Percentiles rank a stretch among this genome's conserved stretches.
Conservation (phyloP, 2,797 vertebrate genomes). For the Periparus ater region DNA sequence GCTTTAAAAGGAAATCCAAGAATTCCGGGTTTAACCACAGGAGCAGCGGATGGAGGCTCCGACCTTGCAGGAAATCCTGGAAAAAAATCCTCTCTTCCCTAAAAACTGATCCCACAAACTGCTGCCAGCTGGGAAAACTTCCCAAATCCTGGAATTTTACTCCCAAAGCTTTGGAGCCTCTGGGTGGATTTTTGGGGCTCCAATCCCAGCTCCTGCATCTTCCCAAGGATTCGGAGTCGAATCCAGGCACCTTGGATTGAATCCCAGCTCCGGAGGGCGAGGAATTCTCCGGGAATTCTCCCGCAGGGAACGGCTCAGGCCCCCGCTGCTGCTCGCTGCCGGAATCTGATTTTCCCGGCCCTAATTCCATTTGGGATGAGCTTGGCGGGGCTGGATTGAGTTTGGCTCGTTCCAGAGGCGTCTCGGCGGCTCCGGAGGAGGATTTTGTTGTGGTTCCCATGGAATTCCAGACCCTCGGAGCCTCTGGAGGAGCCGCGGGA, state of each 20-base stretch:
- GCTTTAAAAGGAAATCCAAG: not conserved
- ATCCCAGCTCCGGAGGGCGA: not conserved
- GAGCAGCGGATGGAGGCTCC: rapidly evolving
- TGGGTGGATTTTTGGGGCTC: not conserved
- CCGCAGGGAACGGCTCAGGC: not conserved
- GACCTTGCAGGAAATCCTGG: not conserved
- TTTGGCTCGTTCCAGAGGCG: conserved; percentile 27
- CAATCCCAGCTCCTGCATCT: not conserved
- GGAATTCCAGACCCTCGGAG: not conserved
- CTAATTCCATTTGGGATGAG: conserved; percentile 45
- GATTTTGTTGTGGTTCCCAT: not conserved
- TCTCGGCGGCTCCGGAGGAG: not conserved
- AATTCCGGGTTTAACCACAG: not conserved
- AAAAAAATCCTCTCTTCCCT: not conserved
- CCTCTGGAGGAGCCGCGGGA: not conserved
- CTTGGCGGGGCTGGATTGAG: conserved; percentile 4
- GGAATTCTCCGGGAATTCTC: not conserved
- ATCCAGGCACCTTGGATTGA: not conserved
- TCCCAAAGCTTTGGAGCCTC: not conserved
- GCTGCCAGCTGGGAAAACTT: not conserved
- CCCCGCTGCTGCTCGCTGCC: not conserved
- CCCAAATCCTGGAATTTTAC: rapidly evolving
- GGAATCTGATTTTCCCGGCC: conserved; percentile 10
- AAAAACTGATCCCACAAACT: rapidly evolving
- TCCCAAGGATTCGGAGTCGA: not conserved